Percentiles rank a stretch among this genome's conserved stretches.
Conservation (phyloP, 2,888 invertebrate genomes). For the Cheilosia urbana region DNA sequence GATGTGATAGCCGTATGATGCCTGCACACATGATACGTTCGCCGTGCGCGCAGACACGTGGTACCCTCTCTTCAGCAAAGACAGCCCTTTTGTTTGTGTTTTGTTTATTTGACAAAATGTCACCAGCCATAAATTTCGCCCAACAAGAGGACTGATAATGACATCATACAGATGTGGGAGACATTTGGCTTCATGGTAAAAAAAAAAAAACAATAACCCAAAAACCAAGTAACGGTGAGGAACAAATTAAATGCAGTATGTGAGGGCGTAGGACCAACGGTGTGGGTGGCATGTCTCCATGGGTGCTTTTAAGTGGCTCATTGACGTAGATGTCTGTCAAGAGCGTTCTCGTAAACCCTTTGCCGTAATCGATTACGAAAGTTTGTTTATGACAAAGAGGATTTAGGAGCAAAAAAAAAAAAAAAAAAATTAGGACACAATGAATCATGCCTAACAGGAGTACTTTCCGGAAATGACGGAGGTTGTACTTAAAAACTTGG, state of each 20-base stretch:
- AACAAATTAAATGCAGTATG: conserved; percentile 60
- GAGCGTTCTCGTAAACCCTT: conserved; percentile 31
- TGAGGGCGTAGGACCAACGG: not conserved
- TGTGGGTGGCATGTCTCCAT: not conserved
- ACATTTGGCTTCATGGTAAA: conserved; percentile 54
- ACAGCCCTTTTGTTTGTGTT: conserved; percentile 28
- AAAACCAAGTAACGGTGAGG: conserved; percentile 33
- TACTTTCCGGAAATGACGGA: not conserved
- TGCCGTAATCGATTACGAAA: conserved; percentile 51
- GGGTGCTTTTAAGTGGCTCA: conserved; percentile 37
- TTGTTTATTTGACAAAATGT: conserved; percentile 74
- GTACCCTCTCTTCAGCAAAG: not conserved
- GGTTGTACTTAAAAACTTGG: not conserved
- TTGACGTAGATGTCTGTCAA: conserved; percentile 35
- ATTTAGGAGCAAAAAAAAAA: not conserved
- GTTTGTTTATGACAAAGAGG: conserved; percentile 37
- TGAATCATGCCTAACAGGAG: not conserved
- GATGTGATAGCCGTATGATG: conserved; percentile 27
- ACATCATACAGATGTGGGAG: conserved; percentile 72
- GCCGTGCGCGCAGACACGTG: conserved; percentile 6
- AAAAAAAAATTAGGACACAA: not conserved
- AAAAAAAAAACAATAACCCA: not conserved
- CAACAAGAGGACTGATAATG: conserved; percentile 71
- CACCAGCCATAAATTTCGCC: conserved; percentile 70
- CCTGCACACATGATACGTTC: conserved; percentile 41